phyloP scores from a whole-genome alignment of 2,113 vertebrate genomes.

The Nycticebus coucang region DNA sequence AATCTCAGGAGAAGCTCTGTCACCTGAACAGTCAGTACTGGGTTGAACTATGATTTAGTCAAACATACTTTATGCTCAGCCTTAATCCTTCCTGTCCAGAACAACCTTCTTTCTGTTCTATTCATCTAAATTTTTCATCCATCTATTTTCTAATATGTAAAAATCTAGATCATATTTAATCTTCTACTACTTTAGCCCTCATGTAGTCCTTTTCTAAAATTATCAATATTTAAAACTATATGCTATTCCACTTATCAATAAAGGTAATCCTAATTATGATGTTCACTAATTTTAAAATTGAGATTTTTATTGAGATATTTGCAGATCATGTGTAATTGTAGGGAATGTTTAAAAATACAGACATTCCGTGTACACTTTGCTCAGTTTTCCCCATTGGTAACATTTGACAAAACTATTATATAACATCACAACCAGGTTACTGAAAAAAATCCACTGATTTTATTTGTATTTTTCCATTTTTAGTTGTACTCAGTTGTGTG shows the following conservation, averaged over 20 bases:
- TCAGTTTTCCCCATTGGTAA: background rate
- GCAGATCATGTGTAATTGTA: background rate
- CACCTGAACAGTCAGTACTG: background rate
- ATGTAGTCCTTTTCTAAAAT: background rate
- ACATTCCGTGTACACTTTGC: background rate
- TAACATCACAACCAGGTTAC: background rate
- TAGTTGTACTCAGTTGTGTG: conserved; percentile 2
- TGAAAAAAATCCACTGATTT: background rate
- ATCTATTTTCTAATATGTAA: background rate
- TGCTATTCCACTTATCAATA: background rate
- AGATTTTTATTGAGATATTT: conserved; percentile 12
- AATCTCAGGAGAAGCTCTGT: background rate
- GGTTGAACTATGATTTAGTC: background rate
- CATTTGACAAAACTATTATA: background rate
- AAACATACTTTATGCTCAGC: background rate
- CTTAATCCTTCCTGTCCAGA: background rate
- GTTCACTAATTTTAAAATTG: background rate
- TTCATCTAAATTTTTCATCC: background rate
- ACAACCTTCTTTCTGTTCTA: background rate
- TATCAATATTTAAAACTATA: background rate
- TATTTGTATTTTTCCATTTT: background rate
- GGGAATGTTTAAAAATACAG: background rate
- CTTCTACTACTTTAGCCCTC: background rate
- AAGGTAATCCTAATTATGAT: background rate
- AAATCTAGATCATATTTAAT: background rate